These are phyloP conservation scores for Cepaea hortensis DNA, from an alignment of 2,888 invertebrate genomes.

Conservation along the genomic window DNA sequence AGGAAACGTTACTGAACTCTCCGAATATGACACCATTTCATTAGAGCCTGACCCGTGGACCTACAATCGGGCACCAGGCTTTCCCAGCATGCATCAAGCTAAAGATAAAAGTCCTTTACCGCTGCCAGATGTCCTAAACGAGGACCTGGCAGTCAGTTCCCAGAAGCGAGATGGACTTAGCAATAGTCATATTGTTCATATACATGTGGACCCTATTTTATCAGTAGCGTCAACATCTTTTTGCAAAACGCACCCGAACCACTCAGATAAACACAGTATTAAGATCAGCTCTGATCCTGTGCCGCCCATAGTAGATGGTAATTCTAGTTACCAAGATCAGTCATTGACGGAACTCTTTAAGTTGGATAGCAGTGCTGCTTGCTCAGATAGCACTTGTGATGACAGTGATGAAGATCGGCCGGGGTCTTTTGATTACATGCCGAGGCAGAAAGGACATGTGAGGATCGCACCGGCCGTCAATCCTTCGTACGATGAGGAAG, in stretches of 20 bases:
- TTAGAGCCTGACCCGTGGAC: not conserved
- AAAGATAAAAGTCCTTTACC: not conserved
- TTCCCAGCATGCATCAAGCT: not conserved
- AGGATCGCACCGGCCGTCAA: constrained; percentile 48
- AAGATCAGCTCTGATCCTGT: not conserved
- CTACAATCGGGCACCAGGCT: not conserved
- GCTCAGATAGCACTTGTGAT: not conserved
- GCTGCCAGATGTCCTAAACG: not conserved
- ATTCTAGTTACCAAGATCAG: not conserved
- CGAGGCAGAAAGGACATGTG: constrained; percentile 36
- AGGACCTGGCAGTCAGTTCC: not conserved
- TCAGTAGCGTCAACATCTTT: not conserved
- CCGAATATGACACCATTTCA: not conserved
- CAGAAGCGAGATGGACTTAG: not conserved
- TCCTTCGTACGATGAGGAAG: constrained; percentile 63
- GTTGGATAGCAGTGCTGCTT: not conserved
- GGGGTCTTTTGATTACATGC: constrained; percentile 61
- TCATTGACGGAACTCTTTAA: not conserved
- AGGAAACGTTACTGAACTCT: not conserved
- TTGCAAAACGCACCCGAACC: not conserved
- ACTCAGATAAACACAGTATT: not conserved
- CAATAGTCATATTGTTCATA: not conserved
- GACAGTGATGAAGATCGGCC: constrained; percentile 36
- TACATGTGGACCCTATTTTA: not conserved
- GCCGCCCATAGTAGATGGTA: not conserved